phyloP scores from a whole-genome alignment of 2,113 vertebrate genomes.

The Chrysemys picta region DNA sequence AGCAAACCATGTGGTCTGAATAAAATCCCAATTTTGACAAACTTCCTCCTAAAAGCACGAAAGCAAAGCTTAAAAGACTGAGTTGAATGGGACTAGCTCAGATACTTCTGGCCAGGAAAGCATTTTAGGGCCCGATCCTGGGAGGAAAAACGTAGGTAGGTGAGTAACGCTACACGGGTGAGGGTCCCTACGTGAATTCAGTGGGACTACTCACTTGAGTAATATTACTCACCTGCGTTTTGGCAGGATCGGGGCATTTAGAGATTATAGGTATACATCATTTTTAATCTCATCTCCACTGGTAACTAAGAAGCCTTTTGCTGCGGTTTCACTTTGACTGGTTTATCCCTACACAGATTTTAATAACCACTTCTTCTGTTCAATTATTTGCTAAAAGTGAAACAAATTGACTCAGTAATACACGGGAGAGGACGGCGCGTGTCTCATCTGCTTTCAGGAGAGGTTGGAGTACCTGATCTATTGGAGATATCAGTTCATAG shows the following conservation, averaged over 20 bases:
- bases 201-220: not conserved
- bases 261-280: not conserved
- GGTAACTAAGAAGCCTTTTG: not conserved
- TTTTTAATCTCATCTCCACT: not conserved
- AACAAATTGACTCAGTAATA: not conserved
- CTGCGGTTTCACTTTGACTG: not conserved
- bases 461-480: not conserved
- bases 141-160: not conserved
- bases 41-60: not conserved
- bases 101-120: not conserved
- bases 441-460: not conserved
- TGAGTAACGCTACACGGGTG: not conserved
- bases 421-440: not conserved
- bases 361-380: not conserved
- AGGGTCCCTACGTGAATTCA: not conserved
- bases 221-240: not conserved
- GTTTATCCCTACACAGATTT: not conserved
- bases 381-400: not conserved
- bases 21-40: constrained; percentile 34
- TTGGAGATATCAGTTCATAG: not conserved
- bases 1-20: constrained; percentile 72
- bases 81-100: not conserved
- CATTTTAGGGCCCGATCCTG: not conserved
- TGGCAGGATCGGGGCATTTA: not conserved
- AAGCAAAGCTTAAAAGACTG: not conserved